Conservation (phyloP, 2,113 vertebrate genomes). For the Pteruthius melanotis region DNA sequence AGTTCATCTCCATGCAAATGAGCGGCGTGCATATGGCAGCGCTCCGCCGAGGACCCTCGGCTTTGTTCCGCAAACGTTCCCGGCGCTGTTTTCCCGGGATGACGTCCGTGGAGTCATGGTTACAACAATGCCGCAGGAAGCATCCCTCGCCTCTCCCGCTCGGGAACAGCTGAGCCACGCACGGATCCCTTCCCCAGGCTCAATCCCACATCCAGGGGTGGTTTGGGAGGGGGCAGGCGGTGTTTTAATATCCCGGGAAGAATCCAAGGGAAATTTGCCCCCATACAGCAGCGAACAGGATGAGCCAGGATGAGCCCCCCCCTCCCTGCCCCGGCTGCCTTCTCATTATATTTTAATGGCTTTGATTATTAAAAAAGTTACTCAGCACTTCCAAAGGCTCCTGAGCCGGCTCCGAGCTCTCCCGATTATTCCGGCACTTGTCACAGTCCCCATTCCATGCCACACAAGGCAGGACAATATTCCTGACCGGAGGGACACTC, state of each 20-base stretch:
- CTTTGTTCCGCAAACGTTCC: constrained; percentile 54
- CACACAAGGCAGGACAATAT: background rate
- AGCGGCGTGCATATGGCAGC: background rate
- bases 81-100: constrained; percentile 34
- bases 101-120: constrained; percentile 68
- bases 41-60: background rate
- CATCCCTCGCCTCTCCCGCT: constrained; percentile 11
- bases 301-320: background rate
- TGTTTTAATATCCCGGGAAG: fast-evolving
- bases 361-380: constrained; percentile 2
- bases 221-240: fast-evolving
- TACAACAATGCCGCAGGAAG: constrained; percentile 54
- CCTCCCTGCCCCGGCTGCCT: no score
- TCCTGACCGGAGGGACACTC: fast-evolving
- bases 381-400: background rate
- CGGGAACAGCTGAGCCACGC: background rate
- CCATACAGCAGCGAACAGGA: background rate
- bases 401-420: background rate
- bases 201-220: fast-evolving
- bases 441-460: background rate
- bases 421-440: background rate
- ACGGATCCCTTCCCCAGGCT: background rate
- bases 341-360: background rate
- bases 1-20: background rate
- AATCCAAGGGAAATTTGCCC: background rate